phyloP scores from a whole-genome alignment of 2,888 invertebrate species.

The Nemotelus pantherinus region DNA sequence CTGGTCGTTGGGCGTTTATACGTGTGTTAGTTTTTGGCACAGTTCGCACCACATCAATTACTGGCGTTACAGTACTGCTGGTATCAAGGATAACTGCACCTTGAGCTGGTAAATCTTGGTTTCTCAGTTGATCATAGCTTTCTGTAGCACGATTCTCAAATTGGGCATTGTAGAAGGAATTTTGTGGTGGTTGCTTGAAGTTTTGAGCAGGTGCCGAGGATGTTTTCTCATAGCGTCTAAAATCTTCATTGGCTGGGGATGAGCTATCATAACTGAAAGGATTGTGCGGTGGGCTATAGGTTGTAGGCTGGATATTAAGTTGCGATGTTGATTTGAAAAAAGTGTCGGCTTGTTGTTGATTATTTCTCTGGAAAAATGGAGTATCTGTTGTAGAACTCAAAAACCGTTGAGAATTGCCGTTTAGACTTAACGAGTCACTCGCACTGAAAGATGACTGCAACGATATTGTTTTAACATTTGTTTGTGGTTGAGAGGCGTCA shows the following conservation, averaged over 20 bases:
- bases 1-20: conserved; percentile 8
- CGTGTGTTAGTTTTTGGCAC: not conserved
- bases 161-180: conserved; percentile 46
- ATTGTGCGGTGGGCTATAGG: conserved; percentile 59
- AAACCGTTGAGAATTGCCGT: conserved; percentile 54
- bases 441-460: conserved; percentile 60
- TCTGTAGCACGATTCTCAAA: conserved; percentile 45
- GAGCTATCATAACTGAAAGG: not conserved
- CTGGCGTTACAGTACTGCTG: not conserved
- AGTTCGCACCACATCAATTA: not conserved
- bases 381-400: conserved; percentile 53
- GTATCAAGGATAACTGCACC: too few relatives aligned
- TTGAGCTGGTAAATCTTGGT: not conserved
- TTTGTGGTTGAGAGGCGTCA: conserved; percentile 53
- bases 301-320: conserved; percentile 62
- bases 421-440: conserved; percentile 55
- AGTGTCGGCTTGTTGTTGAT: conserved; percentile 55
- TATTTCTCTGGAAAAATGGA: conserved; percentile 54
- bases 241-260: conserved; percentile 19
- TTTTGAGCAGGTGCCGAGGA: conserved; percentile 7
- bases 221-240: conserved; percentile 9
- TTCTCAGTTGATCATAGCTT: conserved; percentile 28
- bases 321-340: conserved; percentile 51
- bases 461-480: conserved; percentile 59
- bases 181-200: conserved; percentile 31